These are phyloP conservation scores for Hemicordylus capensis DNA, from an alignment of 2,113 vertebrate genomes.

Conservation along the genomic window DNA sequence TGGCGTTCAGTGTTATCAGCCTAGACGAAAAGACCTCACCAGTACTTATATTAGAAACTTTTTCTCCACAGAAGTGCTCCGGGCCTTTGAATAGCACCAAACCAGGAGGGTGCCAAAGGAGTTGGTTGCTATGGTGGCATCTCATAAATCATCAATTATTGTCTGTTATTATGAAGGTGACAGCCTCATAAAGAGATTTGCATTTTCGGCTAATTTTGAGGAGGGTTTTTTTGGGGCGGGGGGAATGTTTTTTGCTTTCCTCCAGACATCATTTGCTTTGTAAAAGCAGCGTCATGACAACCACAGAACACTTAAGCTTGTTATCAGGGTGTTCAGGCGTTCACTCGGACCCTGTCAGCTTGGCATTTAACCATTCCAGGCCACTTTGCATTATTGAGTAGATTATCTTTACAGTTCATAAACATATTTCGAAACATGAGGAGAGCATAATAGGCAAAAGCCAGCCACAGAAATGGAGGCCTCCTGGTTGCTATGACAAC, in stretches of 20 bases:
- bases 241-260: no score
- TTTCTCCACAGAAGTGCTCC: slow-evolving; percentile 48
- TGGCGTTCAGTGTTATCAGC: slow-evolving; percentile 6
- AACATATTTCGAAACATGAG: slow-evolving; percentile 74
- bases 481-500: slow-evolving; percentile 80
- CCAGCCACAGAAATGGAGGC: slow-evolving; percentile 64
- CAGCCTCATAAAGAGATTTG: slow-evolving; percentile 79
- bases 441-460: slow-evolving; percentile 62
- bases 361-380: slow-evolving; percentile 69
- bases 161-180: slow-evolving; percentile 79
- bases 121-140: slow-evolving; percentile 78
- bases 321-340: slow-evolving; percentile 71
- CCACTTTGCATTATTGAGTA: slow-evolving; percentile 77
- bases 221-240: slow-evolving; percentile 65
- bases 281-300: slow-evolving; percentile 79
- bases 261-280: slow-evolving; percentile 78
- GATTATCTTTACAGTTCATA: slow-evolving; percentile 78
- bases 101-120: slow-evolving; percentile 69
- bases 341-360: slow-evolving; percentile 68
- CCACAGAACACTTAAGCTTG: slow-evolving; percentile 70
- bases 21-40: slow-evolving; percentile 1
- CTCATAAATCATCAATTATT: slow-evolving; percentile 86
- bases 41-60: slow-evolving; percentile 59
- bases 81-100: slow-evolving; percentile 59
- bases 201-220: slow-evolving; percentile 81